Evolutionary conservation across 1,140 invertebrate genomes (phyloP).

Genomic region (Drosophila rhopaloa): DNA sequence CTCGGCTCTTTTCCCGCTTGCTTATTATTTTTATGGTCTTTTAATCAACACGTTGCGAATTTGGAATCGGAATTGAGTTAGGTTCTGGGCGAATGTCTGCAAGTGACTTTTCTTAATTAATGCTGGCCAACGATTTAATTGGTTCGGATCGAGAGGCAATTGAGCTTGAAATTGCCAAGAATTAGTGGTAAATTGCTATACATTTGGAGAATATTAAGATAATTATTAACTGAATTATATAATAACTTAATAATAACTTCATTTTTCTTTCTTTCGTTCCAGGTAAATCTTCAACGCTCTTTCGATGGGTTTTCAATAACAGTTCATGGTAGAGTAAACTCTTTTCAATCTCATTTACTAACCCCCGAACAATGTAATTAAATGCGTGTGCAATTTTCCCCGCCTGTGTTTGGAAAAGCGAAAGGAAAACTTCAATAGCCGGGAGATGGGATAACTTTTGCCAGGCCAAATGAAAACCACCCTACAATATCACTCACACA

Average conservation of each 20-base stretch:
- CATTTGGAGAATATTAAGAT: no score
- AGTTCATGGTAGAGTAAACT: conserved; percentile 26
- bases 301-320: conserved; percentile 3
- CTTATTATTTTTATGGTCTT: conserved; percentile 62
- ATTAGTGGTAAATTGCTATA: background rate
- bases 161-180: conserved; percentile 56
- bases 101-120: conserved; percentile 73
- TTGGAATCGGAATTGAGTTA: conserved; percentile 41
- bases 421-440: conserved; percentile 61
- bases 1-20: conserved; percentile 18
- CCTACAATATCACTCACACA: conserved; percentile 36
- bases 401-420: conserved; percentile 21
- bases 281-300: conserved; percentile 47
- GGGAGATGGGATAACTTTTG: conserved; percentile 38
- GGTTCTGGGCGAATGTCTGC: conserved; percentile 34
- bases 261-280: conserved; percentile 31
- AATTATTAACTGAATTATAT: background rate
- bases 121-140: conserved; percentile 66
- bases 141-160: conserved; percentile 35
- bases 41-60: conserved; percentile 67
- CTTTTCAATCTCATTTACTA: conserved; percentile 32
- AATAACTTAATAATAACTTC: background rate
- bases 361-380: conserved; percentile 50
- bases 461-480: conserved; percentile 57
- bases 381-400: conserved; percentile 52